These are phyloP conservation scores for Neodiprion pinetum DNA, from an alignment of 1,140 invertebrate species.

Conservation along the genomic window DNA sequence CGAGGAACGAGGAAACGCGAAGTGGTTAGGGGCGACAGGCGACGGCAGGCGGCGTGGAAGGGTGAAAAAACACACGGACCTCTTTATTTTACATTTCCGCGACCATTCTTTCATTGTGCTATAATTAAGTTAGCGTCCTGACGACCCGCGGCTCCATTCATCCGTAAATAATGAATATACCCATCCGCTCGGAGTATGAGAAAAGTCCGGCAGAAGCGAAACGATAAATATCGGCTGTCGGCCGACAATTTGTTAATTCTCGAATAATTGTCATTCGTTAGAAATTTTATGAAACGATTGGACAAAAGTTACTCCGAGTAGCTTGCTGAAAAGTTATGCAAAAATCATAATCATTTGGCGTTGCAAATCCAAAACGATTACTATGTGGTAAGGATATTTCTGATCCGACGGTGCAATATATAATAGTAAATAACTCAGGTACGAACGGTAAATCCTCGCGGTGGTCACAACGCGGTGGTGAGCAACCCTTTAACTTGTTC, in stretches of 20 bases:
- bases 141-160: not conserved
- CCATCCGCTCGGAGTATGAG: no score
- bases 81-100: constrained; percentile 45
- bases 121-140: constrained; percentile 39
- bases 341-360: no score
- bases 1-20: constrained; percentile 16
- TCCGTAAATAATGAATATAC: not conserved
- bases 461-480: constrained; percentile 29
- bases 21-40: constrained; percentile 12
- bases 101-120: constrained; percentile 41
- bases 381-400: constrained; percentile 35
- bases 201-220: no score
- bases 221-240: no score
- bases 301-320: no score
- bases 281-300: no score
- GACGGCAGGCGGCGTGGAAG: not conserved
- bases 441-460: constrained; percentile 48
- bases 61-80: constrained; percentile 34
- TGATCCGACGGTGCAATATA: constrained; percentile 45
- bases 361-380: constrained; percentile 17
- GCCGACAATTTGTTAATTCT: no score
- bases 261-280: no score
- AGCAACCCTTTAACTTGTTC: constrained; percentile 53
- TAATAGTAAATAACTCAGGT: constrained; percentile 52
- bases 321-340: no score